A percentile compares a stretch with the other conserved stretches of the same genome.
Conservation (phyloP, 37 sponge, comb jelly and placozoan genomes). For the Agelas oroides region DNA sequence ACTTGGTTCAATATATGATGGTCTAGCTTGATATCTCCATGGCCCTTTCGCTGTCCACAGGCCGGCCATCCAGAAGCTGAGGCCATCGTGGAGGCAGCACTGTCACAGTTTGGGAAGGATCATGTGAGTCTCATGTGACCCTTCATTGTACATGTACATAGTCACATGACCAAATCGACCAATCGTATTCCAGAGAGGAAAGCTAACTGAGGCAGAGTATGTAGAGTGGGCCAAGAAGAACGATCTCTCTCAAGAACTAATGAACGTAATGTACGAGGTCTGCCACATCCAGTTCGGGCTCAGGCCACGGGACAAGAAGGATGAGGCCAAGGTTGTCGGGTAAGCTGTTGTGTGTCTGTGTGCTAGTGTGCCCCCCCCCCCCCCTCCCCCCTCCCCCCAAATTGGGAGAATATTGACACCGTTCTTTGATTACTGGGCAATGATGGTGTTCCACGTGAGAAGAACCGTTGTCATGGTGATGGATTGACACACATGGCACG, state of each 20-base stretch:
- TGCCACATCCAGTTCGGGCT: conserved; percentile 80
- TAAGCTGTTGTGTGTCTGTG: conserved; percentile 22
- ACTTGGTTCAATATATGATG: too few relatives aligned
- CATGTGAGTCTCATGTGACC: neutral
- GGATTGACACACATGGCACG: too few relatives aligned
- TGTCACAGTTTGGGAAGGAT: conserved; percentile 9
- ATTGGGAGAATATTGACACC: too few relatives aligned
- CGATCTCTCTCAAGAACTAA: conserved; percentile 11
- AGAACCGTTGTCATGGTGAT: too few relatives aligned
- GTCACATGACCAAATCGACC: too few relatives aligned
- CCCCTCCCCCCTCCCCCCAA: too few relatives aligned
- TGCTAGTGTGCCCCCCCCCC: too few relatives aligned
- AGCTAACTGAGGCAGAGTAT: conserved; percentile 44
- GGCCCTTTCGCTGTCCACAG: neutral
- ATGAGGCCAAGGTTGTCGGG: conserved; percentile 74
- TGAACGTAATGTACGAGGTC: conserved; percentile 54
- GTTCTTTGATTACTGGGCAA: too few relatives aligned
- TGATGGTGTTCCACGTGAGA: too few relatives aligned
- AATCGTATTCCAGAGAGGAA: conserved; percentile 35
- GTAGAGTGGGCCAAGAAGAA: conserved; percentile 36
- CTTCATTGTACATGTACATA: too few relatives aligned
- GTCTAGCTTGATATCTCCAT: too few relatives aligned
- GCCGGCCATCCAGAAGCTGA: neutral
- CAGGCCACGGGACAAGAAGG: conserved; percentile 33
- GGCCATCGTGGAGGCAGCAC: conserved; percentile 10